These are phyloP conservation scores for Eretmocerus hayati DNA, from an alignment of 2,888 invertebrate species.

Conservation along the genomic window DNA sequence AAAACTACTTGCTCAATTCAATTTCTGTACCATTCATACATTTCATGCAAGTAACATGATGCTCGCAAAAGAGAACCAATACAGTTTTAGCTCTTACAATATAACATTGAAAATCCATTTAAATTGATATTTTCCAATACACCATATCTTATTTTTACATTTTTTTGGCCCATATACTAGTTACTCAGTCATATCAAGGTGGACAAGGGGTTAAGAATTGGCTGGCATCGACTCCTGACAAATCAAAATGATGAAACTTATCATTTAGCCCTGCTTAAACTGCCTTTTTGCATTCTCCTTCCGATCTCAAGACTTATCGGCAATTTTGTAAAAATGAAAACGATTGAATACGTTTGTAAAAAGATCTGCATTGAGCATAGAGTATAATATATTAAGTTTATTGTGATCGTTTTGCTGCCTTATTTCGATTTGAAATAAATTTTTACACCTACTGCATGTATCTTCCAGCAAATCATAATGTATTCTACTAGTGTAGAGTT, in stretches of 20 bases:
- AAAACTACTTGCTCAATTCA: too few relatives aligned
- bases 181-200: constrained; percentile 9
- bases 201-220: constrained; percentile 10
- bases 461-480: too few relatives aligned
- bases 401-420: too few relatives aligned
- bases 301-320: constrained; percentile 8
- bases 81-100: too few relatives aligned
- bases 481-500: too few relatives aligned
- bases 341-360: background rate
- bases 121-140: background rate
- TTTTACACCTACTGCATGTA: too few relatives aligned
- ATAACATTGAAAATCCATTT: too few relatives aligned
- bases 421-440: too few relatives aligned
- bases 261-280: constrained; percentile 14
- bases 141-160: constrained; percentile 14
- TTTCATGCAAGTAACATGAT: too few relatives aligned
- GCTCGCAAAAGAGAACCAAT: too few relatives aligned
- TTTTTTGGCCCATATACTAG: constrained; percentile 14
- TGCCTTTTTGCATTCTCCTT: constrained; percentile 10
- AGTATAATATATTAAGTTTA: constrained; percentile 1
- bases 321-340: background rate
- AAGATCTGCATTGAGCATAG: constrained; percentile 1
- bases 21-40: too few relatives aligned
- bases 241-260: too few relatives aligned
- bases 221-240: constrained; percentile 6